phyloP scores from a whole-genome alignment of 2,888 invertebrate genomes.

The Trisateles emortualis region DNA sequence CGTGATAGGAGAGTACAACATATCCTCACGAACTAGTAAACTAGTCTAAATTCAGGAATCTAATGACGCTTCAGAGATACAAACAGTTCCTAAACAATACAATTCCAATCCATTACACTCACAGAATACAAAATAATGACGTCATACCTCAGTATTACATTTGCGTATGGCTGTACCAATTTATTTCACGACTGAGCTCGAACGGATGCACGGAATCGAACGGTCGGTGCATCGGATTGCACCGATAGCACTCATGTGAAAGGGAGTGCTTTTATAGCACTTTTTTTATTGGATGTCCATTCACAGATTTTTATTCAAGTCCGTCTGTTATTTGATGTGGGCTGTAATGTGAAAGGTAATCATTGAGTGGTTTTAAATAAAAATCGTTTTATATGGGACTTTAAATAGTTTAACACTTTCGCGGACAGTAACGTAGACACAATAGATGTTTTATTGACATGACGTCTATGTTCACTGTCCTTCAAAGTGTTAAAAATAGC shows the following conservation, averaged over 20 bases:
- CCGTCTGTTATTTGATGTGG: slow-evolving; percentile 33
- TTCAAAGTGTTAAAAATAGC: no score
- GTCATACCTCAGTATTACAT: slow-evolving; percentile 35
- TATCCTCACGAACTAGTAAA: no score
- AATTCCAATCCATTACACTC: not conserved
- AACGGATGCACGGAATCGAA: slow-evolving; percentile 24
- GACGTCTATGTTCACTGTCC: no score
- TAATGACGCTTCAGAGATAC: no score
- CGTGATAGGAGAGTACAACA: no score
- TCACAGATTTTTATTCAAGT: slow-evolving; percentile 34
- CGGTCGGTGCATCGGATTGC: slow-evolving; percentile 42
- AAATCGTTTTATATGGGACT: not conserved
- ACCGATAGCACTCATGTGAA: slow-evolving; percentile 55
- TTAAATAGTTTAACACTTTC: not conserved
- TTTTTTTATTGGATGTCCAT: slow-evolving; percentile 43
- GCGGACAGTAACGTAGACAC: no score
- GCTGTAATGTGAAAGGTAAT: slow-evolving; percentile 7
- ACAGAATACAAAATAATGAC: slow-evolving; percentile 21
- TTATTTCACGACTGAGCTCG: slow-evolving; percentile 45
- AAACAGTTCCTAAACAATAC: not conserved
- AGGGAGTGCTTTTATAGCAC: slow-evolving; percentile 41
- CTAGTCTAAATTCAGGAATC: no score
- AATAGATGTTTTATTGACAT: no score
- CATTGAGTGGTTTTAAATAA: not conserved
- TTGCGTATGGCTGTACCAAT: slow-evolving; percentile 43